These are phyloP conservation scores for Zaprionus nigranus DNA, from an alignment of 1,140 invertebrate species.

Conservation along the genomic window DNA sequence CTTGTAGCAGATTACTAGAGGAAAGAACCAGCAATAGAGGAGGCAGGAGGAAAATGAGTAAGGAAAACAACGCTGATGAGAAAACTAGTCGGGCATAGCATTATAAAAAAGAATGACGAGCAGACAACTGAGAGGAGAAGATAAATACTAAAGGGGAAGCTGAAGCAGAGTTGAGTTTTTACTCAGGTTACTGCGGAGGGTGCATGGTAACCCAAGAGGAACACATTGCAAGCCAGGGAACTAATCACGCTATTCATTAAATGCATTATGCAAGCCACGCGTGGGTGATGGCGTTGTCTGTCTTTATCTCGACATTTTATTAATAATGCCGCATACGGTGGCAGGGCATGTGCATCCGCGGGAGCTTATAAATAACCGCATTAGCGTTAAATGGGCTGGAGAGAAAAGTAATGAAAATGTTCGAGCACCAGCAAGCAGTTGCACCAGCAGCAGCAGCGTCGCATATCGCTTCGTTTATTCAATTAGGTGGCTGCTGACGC, in stretches of 20 bases:
- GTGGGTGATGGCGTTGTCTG: constrained; percentile 11
- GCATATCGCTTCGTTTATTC: constrained; percentile 12
- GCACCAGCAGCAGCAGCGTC: constrained; percentile 5
- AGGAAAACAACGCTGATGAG: too few species aligned
- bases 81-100: too few species aligned
- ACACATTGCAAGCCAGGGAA: background rate
- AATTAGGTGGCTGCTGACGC: constrained; percentile 7
- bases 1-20: too few species aligned
- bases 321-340: constrained; percentile 19
- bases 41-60: too few species aligned
- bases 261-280: constrained; percentile 46
- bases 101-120: too few species aligned
- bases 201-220: background rate
- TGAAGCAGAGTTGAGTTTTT: background rate
- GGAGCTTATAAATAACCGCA: constrained; percentile 29
- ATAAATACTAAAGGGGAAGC: background rate
- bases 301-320: constrained; percentile 26
- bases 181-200: too few species aligned
- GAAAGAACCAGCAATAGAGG: too few species aligned
- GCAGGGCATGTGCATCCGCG: constrained; percentile 5
- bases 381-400: background rate
- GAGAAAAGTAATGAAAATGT: background rate
- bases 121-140: too few species aligned
- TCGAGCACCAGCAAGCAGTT: background rate
- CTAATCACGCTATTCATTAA: background rate